Evolutionary conservation across 2,113 vertebrate genomes (phyloP).

Genomic region (Hemiprocne comata): DNA sequence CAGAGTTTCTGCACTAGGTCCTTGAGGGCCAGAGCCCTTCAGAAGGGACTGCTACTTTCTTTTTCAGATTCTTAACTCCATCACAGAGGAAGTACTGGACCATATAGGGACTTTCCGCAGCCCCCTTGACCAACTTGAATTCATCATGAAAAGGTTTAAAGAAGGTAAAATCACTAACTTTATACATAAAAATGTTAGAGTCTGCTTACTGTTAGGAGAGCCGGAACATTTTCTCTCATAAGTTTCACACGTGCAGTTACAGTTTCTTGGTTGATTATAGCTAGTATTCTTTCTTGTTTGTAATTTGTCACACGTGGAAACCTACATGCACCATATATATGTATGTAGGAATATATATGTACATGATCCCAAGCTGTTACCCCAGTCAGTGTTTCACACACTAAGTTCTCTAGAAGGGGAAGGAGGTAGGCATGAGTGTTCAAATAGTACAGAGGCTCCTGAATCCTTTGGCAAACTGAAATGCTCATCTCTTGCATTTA

Average conservation of each 20-base stretch:
- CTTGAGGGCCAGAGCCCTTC: not conserved
- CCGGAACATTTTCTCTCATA: not conserved
- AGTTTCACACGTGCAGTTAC: not conserved
- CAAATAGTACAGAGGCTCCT: not conserved
- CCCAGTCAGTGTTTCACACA: not conserved
- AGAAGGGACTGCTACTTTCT: not conserved
- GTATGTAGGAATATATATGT: not conserved
- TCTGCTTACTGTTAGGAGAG: not conserved
- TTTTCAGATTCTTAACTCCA: constrained; percentile 87
- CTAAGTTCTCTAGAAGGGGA: not conserved
- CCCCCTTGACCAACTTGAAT: constrained; percentile 88
- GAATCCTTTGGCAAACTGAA: not conserved
- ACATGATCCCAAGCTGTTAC: not conserved
- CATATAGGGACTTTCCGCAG: constrained; percentile 87
- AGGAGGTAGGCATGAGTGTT: not conserved
- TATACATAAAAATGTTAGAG: not conserved
- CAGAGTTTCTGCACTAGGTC: not conserved
- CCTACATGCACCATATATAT: not conserved
- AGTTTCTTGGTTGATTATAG: not conserved
- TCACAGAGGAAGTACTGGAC: constrained; percentile 88
- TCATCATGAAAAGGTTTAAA: constrained; percentile 85
- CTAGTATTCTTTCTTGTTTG: not conserved
- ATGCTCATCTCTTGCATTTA: not conserved
- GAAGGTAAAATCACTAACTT: constrained; percentile 77
- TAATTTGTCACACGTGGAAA: not conserved